Percentiles rank a stretch among this genome's conserved stretches.
phyloP scores from a whole-genome alignment of 2,797 vertebrate species.

The Gambelia wislizenii region DNA sequence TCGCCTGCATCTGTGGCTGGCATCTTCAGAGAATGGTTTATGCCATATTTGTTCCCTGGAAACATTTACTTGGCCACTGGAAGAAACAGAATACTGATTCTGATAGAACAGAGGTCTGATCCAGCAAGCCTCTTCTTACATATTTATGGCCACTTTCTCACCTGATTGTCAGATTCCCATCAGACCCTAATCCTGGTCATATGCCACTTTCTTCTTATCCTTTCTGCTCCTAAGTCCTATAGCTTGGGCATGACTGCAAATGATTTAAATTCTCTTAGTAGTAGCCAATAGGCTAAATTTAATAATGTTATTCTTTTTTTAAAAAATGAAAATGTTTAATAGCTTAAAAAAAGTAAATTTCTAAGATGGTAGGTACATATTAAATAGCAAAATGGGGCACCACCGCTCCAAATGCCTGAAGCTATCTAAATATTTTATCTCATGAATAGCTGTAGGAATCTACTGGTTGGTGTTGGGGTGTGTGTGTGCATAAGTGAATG shows the following conservation, averaged over 20 bases:
- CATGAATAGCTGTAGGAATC: constrained; percentile 17
- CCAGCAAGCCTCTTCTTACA: background rate
- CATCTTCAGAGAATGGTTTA: too few species aligned
- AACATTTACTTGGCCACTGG: background rate
- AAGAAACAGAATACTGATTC: background rate
- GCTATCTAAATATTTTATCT: constrained; percentile 37
- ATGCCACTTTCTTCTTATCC: background rate
- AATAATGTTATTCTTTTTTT: background rate
- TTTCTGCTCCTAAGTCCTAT: background rate
- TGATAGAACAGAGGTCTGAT: background rate
- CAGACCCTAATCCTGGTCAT: background rate
- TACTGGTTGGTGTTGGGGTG: background rate
- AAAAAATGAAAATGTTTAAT: background rate
- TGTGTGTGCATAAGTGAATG: background rate
- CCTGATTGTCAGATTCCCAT: background rate
- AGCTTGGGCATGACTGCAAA: background rate
- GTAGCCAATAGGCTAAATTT: background rate
- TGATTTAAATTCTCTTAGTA: background rate
- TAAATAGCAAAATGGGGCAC: constrained; percentile 13
- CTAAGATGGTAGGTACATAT: background rate
- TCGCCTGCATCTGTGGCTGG: too few species aligned
- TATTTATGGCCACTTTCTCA: background rate
- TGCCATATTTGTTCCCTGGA: background rate
- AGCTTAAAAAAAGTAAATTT: background rate
- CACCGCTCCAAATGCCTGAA: constrained; percentile 26